phyloP scores from a whole-genome alignment of 1,140 invertebrate genomes.

The Mylabris phalerata region DNA sequence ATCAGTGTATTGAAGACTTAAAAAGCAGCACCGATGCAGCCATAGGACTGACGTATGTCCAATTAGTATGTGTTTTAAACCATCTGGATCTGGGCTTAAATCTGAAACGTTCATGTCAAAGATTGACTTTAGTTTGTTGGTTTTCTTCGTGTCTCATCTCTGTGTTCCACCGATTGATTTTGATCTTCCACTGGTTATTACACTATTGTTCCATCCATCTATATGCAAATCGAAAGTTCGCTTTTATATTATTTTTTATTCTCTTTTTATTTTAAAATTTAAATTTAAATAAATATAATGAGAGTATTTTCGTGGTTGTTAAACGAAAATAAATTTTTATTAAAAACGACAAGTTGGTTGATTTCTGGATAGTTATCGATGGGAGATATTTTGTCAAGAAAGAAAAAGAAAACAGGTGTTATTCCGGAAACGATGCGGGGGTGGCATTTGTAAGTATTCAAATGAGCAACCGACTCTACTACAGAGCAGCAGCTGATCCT shows the following conservation, averaged over 20 bases:
- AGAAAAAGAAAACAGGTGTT: slow-evolving; percentile 18
- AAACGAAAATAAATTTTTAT: too few species aligned
- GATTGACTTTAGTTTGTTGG: slow-evolving; percentile 19
- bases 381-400: too few species aligned
- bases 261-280: too few species aligned
- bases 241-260: not conserved
- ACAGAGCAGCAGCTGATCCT: slow-evolving; percentile 21
- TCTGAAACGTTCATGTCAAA: slow-evolving; percentile 27
- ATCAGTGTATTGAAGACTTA: slow-evolving; percentile 12
- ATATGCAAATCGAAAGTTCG: slow-evolving; percentile 24
- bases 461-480: slow-evolving; percentile 25
- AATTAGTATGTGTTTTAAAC: slow-evolving; percentile 35
- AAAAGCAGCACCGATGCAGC: slow-evolving; percentile 13
- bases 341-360: too few species aligned
- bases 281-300: too few species aligned
- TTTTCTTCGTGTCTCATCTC: slow-evolving; percentile 16
- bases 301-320: not conserved
- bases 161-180: slow-evolving; percentile 26
- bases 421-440: slow-evolving; percentile 26
- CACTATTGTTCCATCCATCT: slow-evolving; percentile 33
- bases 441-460: slow-evolving; percentile 25
- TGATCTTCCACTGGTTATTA: slow-evolving; percentile 34
- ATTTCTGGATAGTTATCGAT: too few species aligned
- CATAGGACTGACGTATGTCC: slow-evolving; percentile 28
- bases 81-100: slow-evolving; percentile 31